phyloP scores from a whole-genome alignment of 1,140 invertebrate genomes.

The Drosophila varians region DNA sequence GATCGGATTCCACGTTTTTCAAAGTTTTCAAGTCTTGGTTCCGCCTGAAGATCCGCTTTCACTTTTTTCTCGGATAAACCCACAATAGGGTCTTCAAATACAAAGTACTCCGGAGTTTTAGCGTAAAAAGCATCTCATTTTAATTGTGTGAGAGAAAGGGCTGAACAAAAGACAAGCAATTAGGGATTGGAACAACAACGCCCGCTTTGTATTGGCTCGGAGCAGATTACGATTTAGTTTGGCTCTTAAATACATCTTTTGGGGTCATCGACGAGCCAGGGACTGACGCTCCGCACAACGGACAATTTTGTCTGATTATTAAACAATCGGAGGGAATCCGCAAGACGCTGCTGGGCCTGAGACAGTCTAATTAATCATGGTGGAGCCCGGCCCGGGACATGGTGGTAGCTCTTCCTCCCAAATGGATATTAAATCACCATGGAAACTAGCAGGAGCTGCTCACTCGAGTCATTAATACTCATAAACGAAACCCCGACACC shows the following conservation, averaged over 20 bases:
- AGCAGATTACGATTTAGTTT: slow-evolving; percentile 66
- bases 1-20: slow-evolving; percentile 7
- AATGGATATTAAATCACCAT: slow-evolving; percentile 78
- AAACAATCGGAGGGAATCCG: slow-evolving; percentile 65
- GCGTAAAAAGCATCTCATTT: slow-evolving; percentile 46
- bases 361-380: slow-evolving; percentile 71
- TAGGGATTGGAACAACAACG: slow-evolving; percentile 42
- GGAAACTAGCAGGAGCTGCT: slow-evolving; percentile 44
- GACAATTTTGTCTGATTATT: slow-evolving; percentile 77
- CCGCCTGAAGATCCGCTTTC: slow-evolving; percentile 8
- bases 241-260: slow-evolving; percentile 53
- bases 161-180: slow-evolving; percentile 72
- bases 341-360: slow-evolving; percentile 16
- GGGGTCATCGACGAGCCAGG: slow-evolving; percentile 45
- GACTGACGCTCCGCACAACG: slow-evolving; percentile 61
- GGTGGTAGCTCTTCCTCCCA: slow-evolving; percentile 42
- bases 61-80: slow-evolving; percentile 31
- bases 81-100: slow-evolving; percentile 10
- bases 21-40: too few species aligned
- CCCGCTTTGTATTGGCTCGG: slow-evolving; percentile 16
- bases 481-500: slow-evolving; percentile 58
- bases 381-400: slow-evolving; percentile 22
- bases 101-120: not conserved
- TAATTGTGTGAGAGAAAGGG: slow-evolving; percentile 47
- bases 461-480: slow-evolving; percentile 75